Base-by-base conservation (phyloP, 2,888 invertebrate species). In the Orthosia incerta region DNA sequence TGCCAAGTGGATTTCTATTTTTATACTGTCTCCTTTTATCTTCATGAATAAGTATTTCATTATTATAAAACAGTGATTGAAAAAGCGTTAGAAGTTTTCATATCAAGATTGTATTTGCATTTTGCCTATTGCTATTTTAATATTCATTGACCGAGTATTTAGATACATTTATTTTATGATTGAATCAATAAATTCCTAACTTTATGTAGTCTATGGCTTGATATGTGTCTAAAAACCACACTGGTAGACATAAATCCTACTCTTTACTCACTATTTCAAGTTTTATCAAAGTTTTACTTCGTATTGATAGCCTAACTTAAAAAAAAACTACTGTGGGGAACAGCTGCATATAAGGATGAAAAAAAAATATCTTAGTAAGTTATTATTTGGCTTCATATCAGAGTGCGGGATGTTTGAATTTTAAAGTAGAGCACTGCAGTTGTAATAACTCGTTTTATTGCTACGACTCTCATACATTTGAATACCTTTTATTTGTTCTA, bases 371-470 rank as follows among this genome's bases (percentile, higher is more conserved):
- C n/a, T n/a, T n/a, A n/a, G n/a, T n/a, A n/a, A n/a, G n/a, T n/a
- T n/a, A n/a, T 78, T 64, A 50, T 71, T 79, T 55, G 55, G 48
- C 71, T 77, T 60, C 13, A 18, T 50, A 56, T 16, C 16, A 7
- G 23, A 67, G 23, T 12, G n/a, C 16, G 18, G 18, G 15, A 71
- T 71, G 20, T 64, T 56, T 71, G 46, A 79, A 61, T 65, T 72
- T 55, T 4, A 61, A 65, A 57, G 23, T 56, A 45, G 59, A 60
- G 18, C 45, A 63, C 20, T 50, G 18, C 45, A 63, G 20, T 50
- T 77, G 18, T 53, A 45, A 50, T 53, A 53, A 59, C 51, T 46
- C 16, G 18, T n/a, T 60, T 53, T 55, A 55, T 46, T 26, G 23
- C 31, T 20, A 48, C 12, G 4, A 50, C 23, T 48, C n/a, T 16